phyloP scores from a whole-genome alignment of 2,888 invertebrate genomes.

The Drosophila pseudotalamancana region DNA sequence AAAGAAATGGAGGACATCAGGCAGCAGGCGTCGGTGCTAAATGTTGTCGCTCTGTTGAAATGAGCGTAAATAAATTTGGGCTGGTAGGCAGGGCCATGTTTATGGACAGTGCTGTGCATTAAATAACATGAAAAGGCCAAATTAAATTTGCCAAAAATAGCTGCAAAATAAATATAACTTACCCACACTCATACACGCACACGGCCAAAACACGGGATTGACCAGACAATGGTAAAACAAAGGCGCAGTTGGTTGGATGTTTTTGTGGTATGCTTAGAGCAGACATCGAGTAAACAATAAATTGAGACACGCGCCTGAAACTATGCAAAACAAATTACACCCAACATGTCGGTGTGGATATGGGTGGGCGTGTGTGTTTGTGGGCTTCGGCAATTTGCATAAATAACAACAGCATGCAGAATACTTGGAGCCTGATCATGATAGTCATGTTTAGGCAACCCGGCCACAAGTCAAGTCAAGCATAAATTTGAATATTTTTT shows the following conservation, averaged over 20 bases:
- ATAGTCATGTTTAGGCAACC: constrained; percentile 26
- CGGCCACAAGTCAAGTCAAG: constrained; percentile 60
- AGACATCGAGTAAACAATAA: constrained; percentile 66
- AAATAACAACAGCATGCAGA: constrained; percentile 58
- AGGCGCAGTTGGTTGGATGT: constrained; percentile 15
- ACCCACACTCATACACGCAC: constrained; percentile 7
- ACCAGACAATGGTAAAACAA: constrained; percentile 64
- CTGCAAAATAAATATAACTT: constrained; percentile 41
- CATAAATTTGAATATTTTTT: constrained; percentile 76
- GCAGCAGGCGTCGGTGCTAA: constrained; percentile 35
- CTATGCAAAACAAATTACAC: constrained; percentile 72
- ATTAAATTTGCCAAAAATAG: constrained; percentile 60
- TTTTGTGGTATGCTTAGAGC: constrained; percentile 13
- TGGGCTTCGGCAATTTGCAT: constrained; percentile 57
- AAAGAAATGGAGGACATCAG: constrained; percentile 29
- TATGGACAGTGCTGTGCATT: constrained; percentile 23
- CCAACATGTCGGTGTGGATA: constrained; percentile 9
- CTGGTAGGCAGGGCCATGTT: constrained; percentile 1
- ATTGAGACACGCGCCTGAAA: constrained; percentile 69
- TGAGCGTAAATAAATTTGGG: constrained; percentile 52
- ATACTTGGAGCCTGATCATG: constrained; percentile 33
- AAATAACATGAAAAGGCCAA: constrained; percentile 46
- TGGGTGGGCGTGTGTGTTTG: constrained; percentile 5
- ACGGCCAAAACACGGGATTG: constrained; percentile 23
- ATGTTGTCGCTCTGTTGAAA: constrained; percentile 23